Evolutionary conservation across 2,113 vertebrate genomes (phyloP).

Genomic region (Blennius ocellaris): DNA sequence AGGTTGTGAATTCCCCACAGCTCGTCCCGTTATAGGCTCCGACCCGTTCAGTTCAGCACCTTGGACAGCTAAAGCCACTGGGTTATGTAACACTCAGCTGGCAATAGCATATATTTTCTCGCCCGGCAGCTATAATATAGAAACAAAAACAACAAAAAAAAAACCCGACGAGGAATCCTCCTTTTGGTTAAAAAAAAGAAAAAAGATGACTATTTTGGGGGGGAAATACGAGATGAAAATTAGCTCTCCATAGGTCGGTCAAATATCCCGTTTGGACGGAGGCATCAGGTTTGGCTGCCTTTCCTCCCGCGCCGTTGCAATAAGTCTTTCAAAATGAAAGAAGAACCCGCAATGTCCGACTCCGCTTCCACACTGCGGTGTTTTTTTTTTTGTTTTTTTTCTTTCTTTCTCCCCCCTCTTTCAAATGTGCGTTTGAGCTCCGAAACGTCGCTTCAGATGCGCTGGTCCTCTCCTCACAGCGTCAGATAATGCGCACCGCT

Average conservation of each 20-base stretch:
- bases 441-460: constrained; percentile 27
- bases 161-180: constrained; percentile 1
- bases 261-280: constrained; percentile 46
- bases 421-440: constrained; percentile 4
- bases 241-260: constrained; percentile 48
- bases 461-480: constrained; percentile 30
- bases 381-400: constrained; percentile 15
- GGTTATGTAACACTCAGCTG: constrained; percentile 76
- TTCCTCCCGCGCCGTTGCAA: constrained; percentile 27
- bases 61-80: constrained; percentile 76
- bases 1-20: constrained; percentile 63
- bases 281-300: constrained; percentile 38
- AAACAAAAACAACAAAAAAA: constrained; percentile 21
- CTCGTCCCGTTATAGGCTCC: constrained; percentile 59
- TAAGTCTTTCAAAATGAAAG: constrained; percentile 38
- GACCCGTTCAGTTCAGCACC: constrained; percentile 73
- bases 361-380: constrained; percentile 5
- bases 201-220: neutral
- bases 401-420: neutral
- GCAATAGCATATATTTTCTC: constrained; percentile 50
- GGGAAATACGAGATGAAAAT: constrained; percentile 37
- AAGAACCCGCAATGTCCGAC: constrained; percentile 21
- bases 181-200: neutral
- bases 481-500: constrained; percentile 63
- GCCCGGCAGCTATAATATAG: constrained; percentile 16